Percentiles rank a stretch among this genome's conserved stretches.
Conservation (phyloP, 2,888 invertebrate species). For the Sphecodes monilicornis region DNA sequence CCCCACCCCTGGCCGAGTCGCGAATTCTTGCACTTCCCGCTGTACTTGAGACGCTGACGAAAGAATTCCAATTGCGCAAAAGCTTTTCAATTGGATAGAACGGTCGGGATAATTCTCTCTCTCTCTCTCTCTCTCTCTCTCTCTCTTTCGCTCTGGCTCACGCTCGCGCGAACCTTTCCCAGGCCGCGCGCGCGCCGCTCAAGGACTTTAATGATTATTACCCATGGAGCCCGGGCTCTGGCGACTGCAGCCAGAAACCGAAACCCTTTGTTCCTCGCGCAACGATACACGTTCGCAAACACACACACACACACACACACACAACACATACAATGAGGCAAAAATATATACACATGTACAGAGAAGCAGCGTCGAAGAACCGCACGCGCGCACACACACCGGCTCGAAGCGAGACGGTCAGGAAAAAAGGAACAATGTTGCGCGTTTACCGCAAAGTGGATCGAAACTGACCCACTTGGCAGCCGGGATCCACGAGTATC, state of each 20-base stretch:
- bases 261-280: constrained; percentile 46
- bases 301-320: background rate
- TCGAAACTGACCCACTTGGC: constrained; percentile 31
- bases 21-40: constrained; percentile 54
- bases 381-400: background rate
- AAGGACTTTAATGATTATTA: constrained; percentile 61
- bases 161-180: constrained; percentile 48
- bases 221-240: constrained; percentile 40
- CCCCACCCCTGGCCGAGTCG: constrained; percentile 26
- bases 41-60: constrained; percentile 61
- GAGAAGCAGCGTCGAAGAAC: background rate
- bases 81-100: constrained; percentile 62
- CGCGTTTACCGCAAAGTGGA: constrained; percentile 6
- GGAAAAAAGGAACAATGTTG: constrained; percentile 10
- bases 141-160: background rate
- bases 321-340: background rate
- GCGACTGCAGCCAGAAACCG: constrained; percentile 36
- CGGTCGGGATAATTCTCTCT: constrained; percentile 38
- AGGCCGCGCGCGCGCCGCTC: constrained; percentile 35
- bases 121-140: background rate
- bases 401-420: constrained; percentile 10
- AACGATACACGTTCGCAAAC: background rate
- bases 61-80: constrained; percentile 67
- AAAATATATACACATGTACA: too few species aligned
- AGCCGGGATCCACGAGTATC: background rate